Conservation (phyloP, 2,113 vertebrate genomes). For the Caloenas nicobarica region DNA sequence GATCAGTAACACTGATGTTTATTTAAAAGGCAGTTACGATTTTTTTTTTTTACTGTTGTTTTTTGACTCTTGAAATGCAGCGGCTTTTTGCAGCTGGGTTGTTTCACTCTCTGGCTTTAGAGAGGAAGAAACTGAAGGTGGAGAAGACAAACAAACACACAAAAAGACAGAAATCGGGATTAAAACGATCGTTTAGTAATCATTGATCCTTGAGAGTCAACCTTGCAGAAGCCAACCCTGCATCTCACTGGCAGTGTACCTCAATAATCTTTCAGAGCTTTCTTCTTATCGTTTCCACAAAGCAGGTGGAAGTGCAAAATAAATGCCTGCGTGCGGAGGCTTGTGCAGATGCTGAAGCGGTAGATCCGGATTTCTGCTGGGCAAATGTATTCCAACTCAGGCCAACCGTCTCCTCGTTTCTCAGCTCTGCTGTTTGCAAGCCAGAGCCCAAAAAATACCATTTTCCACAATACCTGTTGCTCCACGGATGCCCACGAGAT, state of each 20-base stretch:
- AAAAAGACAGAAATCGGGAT: not conserved
- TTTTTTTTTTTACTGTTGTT: too few species aligned
- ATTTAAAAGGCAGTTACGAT: not conserved
- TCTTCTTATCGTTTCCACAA: not conserved
- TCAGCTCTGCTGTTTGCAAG: not conserved
- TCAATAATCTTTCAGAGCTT: not conserved
- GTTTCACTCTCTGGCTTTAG: not conserved
- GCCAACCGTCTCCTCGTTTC: too few species aligned
- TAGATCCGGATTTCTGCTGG: too few species aligned
- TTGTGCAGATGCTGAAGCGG: not conserved
- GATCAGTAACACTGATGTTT: not conserved
- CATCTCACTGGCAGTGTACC: not conserved
- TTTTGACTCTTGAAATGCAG: not conserved
- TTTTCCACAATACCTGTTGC: not conserved
- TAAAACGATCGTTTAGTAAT: not conserved
- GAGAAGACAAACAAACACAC: not conserved
- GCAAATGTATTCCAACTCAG: too few species aligned
- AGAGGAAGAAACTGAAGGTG: not conserved
- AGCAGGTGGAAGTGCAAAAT: not conserved
- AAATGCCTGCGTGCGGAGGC: too few species aligned
- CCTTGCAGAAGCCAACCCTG: not conserved
- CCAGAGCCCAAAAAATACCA: not conserved
- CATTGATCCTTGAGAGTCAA: not conserved
- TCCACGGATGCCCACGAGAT: accelerated
- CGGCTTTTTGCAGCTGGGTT: not conserved